Conservation (phyloP, 1,140 invertebrate genomes). For the Hetaerina americana region DNA sequence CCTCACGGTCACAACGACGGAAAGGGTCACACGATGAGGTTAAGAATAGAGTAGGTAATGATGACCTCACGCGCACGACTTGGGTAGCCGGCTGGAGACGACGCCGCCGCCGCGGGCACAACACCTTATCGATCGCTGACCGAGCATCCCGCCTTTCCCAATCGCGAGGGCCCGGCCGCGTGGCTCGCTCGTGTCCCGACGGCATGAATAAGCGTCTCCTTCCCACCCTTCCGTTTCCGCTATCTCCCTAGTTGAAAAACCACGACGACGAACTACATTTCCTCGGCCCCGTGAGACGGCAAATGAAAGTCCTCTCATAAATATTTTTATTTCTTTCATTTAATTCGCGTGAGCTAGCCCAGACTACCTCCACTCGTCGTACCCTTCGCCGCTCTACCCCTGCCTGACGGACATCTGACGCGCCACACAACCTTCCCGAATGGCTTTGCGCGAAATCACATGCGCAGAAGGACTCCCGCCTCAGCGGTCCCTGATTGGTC, state of each 20-base stretch:
- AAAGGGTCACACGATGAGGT: neutral
- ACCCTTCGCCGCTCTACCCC: neutral
- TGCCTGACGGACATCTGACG: neutral
- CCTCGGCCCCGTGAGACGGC: neutral
- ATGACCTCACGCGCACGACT: neutral
- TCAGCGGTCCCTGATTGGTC: neutral
- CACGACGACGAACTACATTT: neutral
- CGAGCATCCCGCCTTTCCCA: no score
- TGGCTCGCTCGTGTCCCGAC: neutral
- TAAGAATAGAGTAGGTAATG: neutral
- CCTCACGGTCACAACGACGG: neutral
- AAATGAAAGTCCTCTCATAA: no score
- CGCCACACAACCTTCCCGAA: neutral
- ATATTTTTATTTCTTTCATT: no score
- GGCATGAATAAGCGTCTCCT: neutral
- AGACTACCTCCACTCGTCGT: neutral
- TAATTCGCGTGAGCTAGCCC: no score
- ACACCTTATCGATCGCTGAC: neutral
- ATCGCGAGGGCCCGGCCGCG: neutral
- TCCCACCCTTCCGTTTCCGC: neutral
- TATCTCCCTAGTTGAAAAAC: neutral
- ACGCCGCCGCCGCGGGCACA: neutral
- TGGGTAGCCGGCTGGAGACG: neutral
- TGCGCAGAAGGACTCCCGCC: neutral
- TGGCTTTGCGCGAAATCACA: neutral